Conservation (phyloP, 2,113 vertebrate species). For the Sorex araneus region DNA sequence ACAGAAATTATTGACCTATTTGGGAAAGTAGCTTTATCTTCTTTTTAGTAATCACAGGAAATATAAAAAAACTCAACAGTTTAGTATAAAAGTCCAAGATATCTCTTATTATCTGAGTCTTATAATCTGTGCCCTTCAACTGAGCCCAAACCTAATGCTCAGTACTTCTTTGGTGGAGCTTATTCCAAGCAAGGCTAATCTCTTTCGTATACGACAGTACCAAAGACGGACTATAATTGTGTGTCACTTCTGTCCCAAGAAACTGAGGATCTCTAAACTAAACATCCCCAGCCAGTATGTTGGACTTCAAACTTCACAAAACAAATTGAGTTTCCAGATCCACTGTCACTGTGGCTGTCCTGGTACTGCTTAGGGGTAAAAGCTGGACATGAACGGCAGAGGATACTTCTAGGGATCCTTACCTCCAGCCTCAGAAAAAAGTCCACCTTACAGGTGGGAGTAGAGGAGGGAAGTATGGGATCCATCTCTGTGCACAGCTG, state of each 20-base stretch:
- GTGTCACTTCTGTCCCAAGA: background rate
- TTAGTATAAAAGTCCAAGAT: no score
- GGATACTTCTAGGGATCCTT: background rate
- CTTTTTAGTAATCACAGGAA: background rate
- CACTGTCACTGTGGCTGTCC: background rate
- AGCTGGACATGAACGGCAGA: background rate
- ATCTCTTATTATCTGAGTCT: no score
- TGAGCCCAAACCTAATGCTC: background rate
- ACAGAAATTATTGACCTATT: background rate
- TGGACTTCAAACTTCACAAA: background rate
- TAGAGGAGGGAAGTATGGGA: background rate
- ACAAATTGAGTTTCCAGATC: background rate
- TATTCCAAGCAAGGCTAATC: background rate
- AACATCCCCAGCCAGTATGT: background rate
- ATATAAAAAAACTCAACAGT: no score
- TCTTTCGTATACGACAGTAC: background rate
- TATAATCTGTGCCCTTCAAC: background rate
- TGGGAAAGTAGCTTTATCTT: background rate
- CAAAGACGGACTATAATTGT: background rate
- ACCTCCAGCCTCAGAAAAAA: conserved; percentile 11
- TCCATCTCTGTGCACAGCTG: background rate
- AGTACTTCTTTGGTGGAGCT: background rate
- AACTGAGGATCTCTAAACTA: background rate
- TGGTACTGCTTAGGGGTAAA: background rate
- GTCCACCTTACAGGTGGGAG: background rate